Base-by-base conservation (phyloP, 1,140 invertebrate species). In the Metopolophium dirhodum region DNA sequence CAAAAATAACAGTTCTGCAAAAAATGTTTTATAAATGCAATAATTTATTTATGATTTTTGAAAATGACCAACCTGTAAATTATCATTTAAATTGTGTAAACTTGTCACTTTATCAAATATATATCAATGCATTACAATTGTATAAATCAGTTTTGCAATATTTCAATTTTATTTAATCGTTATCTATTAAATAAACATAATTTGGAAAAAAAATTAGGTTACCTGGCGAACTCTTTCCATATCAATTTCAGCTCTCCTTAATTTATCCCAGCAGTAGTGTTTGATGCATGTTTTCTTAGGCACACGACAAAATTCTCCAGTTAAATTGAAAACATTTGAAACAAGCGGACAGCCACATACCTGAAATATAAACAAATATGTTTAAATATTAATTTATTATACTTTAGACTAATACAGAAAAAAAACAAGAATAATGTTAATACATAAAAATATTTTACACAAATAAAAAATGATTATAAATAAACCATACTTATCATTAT, bases 201-300 rank as follows among this genome's bases (percentile, higher is more conserved):
- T 7, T 41, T 11, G 18, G 68, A 91, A 91, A 47, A 47, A 6
- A 47, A 61, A 8, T 41, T 37, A 37, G 22, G 18, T 92, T 82
- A 97, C 96, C 95, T 96, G 96, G 94, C 96, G 95, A 18, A 97
- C 95, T 94, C 96, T 94, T 94, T 97, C 96, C 96, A 97, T 96
- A 94, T 97, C 97, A 86, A 97, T 96, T 94, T 99, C 98, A 7
- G 99, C 99, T 91, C 98, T 95, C 6, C 98, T 96, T 91, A 99
- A 95, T 95, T 99, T 99, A 95, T 99, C 99, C 99, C 99, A 99
- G 94, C 98, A 97, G 95, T 98, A 98, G 95, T 99, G 99, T 94
- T 97, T 98, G 26, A 97, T 96, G 95, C 99, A 99, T 94, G 96
- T 97, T 95, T 99, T 99, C 95, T 99, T 99, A 0, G 98, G 96